Conservation (phyloP, 2,113 vertebrate species). For the Oreochromis spilurus region DNA sequence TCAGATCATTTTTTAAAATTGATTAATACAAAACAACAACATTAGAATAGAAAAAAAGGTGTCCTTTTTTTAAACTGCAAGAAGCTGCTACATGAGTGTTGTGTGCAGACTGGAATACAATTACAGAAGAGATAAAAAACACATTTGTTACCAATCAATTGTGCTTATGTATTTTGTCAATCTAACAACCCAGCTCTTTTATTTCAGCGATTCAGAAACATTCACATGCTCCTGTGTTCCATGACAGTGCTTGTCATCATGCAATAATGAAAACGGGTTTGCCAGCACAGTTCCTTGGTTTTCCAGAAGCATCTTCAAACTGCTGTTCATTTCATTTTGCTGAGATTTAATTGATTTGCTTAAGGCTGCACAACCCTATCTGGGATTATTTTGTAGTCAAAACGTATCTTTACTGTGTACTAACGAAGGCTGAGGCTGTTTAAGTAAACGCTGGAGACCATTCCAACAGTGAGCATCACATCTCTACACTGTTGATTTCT, state of each 20-base stretch:
- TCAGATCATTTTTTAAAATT: neutral
- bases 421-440: neutral
- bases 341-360: neutral
- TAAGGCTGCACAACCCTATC: neutral
- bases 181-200: neutral
- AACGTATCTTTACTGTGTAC: neutral
- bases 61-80: neutral
- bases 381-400: neutral
- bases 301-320: neutral
- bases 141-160: neutral
- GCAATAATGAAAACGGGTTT: neutral
- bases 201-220: neutral
- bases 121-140: neutral
- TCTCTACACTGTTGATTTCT: constrained; percentile 12
- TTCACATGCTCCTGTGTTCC: neutral
- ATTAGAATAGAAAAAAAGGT: neutral
- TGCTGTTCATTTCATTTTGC: neutral
- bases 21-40: neutral
- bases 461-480: neutral
- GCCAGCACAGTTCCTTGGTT: neutral
- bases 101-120: neutral
- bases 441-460: neutral
- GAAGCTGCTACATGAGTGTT: neutral
- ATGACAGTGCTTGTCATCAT: neutral
- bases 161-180: neutral